Base-by-base conservation (phyloP, 2,888 invertebrate genomes). In the Ceramica pisi region DNA sequence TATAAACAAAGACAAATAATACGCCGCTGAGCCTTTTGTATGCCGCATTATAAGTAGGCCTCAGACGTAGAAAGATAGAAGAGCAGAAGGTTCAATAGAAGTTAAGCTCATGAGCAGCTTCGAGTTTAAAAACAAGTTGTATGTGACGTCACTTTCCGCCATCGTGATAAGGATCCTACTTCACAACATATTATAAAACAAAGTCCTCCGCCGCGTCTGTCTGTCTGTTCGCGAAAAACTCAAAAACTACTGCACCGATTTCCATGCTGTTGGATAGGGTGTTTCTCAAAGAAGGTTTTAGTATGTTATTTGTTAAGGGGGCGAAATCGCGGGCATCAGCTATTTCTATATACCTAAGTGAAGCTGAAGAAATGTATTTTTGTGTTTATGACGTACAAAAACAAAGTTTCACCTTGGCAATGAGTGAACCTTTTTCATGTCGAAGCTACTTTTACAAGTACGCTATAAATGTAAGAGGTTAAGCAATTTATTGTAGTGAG, bases 1-100 rank as follows among this genome's bases (percentile, higher is more conserved):
- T 83, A 86, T 82, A 87, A 87, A 88, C 86, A 87, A 88, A 85
- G 80, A 83, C 83, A 83, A 86, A 84, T 78, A 78, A 65, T 80
- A 82, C 72, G 46, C 61, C 65, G 75, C 63, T 59, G 78, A 74
- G 81, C 78, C 83, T 84, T 83, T 85, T 87, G 85, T 86, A 59
- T 38, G 70, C 50, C 21, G 67, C 66, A 68, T 77, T 78, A 68
- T 55, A 73, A 75, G 74, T 71, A 72, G 71, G 75, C 53, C 51
- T 66, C 19, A 10, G 53, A 1, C 26, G 48, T 23, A 21, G 6
- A 14, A 21, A 10, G 10, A 0, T 1, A 6, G 1, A 35, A 0
- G 1, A 14, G 23, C 77, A 81, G 81, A 79, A 78, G 62, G 35
- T 1, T n/a, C 16, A 38, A 4, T 46, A n/a, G n/a, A n/a, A n/a